Percentiles rank a stretch among this genome's conserved stretches.
Conservation (phyloP, 2,888 invertebrate genomes). For the Lamproptera curius region DNA sequence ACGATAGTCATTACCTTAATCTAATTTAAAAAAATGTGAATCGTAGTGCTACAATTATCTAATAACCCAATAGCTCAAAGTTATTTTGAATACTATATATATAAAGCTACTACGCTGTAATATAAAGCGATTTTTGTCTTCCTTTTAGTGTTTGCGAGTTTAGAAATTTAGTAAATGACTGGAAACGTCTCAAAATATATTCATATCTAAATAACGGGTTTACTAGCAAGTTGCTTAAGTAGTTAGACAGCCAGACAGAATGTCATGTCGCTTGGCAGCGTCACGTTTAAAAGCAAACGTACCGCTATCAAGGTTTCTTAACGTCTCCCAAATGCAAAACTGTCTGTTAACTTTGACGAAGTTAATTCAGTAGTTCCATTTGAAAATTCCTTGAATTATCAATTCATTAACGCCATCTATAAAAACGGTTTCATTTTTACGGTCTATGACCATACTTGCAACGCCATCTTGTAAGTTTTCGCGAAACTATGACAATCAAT, state of each 20-base stretch:
- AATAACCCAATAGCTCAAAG: too few relatives aligned
- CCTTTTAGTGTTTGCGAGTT: too few relatives aligned
- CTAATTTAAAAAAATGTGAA: too few relatives aligned
- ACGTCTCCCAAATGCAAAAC: not conserved
- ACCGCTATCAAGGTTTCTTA: not conserved
- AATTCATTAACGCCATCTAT: slow-evolving; percentile 9
- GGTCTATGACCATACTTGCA: slow-evolving; percentile 17
- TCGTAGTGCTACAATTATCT: too few relatives aligned
- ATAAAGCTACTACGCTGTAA: too few relatives aligned
- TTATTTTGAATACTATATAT: too few relatives aligned
- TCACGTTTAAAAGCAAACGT: not conserved
- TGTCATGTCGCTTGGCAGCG: not conserved
- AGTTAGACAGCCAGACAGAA: not conserved
- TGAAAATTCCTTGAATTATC: not conserved
- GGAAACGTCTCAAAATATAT: not conserved
- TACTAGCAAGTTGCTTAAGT: not conserved
- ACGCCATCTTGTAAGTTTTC: slow-evolving; percentile 20
- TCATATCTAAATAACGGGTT: not conserved
- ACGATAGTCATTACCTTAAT: too few relatives aligned
- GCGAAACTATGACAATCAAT: not conserved
- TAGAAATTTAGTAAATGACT: not conserved
- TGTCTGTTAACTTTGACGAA: not conserved
- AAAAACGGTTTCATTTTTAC: not conserved
- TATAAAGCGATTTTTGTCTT: too few relatives aligned
- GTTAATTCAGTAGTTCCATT: not conserved